Base-by-base conservation (phyloP, 2,888 invertebrate genomes). In the Elmis aenea region DNA sequence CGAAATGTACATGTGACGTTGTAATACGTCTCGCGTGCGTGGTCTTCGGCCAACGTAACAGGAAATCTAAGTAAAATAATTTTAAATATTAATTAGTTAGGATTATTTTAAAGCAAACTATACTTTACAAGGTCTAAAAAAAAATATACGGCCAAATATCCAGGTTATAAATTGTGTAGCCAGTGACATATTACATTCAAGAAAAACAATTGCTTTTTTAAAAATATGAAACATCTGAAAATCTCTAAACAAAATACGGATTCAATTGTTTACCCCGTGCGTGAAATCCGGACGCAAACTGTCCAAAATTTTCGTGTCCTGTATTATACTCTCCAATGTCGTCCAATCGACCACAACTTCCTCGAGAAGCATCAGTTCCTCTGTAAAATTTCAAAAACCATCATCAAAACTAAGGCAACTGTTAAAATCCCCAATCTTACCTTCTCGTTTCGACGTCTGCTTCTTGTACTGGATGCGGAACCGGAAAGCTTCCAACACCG, bases 391-490 rank as follows among this genome's bases (percentile, higher is more conserved):
- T 37, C 24, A 32, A n/a, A n/a, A n/a, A n/a, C n/a, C n/a, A n/a
- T n/a, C n/a, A n/a, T n/a, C n/a, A n/a, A n/a, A n/a, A n/a, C n/a
- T n/a, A n/a, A n/a, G n/a, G n/a, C n/a, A n/a, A n/a, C n/a, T n/a
- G n/a, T 9, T 10, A 22, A n/a, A 9, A 23, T 26, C 18, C 37
- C 22, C 11, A 33, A 22, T 47, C 60, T 66, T 59, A 83, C 83
- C 83, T 50, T 85, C 85, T 53, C 81, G 71, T 68, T 86, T 84
- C 1, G 79, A 79, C 39, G 89, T 87, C 57, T 83, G 82, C 33
- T 83, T 71, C 62, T 89, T 85, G 67, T 90, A 91, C 64, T 89
- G 86, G 61, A 91, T 91, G 48, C 89, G 72, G 67, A 91, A 91
- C 31, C 90, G 70, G 68, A 91, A 91, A 2, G 89, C 86, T 65